These are phyloP conservation scores for Oryzias dopingdopingensis DNA, from an alignment of 2,797 vertebrate genomes.

Conservation along the genomic window DNA sequence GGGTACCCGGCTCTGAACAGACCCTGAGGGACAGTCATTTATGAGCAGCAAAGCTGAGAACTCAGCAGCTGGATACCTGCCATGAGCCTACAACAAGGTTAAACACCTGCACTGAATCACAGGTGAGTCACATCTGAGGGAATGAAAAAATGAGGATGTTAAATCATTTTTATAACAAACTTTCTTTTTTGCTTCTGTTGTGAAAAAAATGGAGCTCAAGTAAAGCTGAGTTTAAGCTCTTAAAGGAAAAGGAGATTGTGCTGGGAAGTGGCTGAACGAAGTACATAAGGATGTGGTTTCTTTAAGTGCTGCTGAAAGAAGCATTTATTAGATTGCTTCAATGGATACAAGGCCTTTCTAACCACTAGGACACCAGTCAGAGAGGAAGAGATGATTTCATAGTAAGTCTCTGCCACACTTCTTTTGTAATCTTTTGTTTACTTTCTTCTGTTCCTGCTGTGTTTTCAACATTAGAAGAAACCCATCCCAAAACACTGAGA, in stretches of 20 bases:
- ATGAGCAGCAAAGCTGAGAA: constrained; percentile 37
- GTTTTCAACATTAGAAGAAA: no score
- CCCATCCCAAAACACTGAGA: not conserved
- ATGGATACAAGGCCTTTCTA: constrained; percentile 25
- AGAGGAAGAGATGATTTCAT: not conserved
- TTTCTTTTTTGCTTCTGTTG: not conserved
- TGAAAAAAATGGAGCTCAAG: not conserved
- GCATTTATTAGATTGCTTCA: constrained; percentile 24
- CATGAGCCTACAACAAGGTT: constrained; percentile 15
- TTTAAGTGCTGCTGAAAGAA: constrained; percentile 34
- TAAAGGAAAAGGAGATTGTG: not conserved
- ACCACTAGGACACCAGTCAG: not conserved
- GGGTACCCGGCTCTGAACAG: constrained; percentile 35
- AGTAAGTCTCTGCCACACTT: not conserved
- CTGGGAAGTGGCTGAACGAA: constrained; percentile 3
- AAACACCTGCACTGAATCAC: constrained; percentile 25
- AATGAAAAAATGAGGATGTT: not conserved
- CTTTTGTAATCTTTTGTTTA: not conserved
- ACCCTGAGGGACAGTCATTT: constrained; percentile 29
- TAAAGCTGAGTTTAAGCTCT: not conserved
- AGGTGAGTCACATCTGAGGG: constrained; percentile 31
- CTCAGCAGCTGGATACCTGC: constrained; percentile 34
- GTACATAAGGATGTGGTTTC: constrained; percentile 19
- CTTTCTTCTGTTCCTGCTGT: no score
- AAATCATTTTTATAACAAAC: not conserved